phyloP scores from a whole-genome alignment of 1,140 invertebrate genomes.

The Drosophila leontia region DNA sequence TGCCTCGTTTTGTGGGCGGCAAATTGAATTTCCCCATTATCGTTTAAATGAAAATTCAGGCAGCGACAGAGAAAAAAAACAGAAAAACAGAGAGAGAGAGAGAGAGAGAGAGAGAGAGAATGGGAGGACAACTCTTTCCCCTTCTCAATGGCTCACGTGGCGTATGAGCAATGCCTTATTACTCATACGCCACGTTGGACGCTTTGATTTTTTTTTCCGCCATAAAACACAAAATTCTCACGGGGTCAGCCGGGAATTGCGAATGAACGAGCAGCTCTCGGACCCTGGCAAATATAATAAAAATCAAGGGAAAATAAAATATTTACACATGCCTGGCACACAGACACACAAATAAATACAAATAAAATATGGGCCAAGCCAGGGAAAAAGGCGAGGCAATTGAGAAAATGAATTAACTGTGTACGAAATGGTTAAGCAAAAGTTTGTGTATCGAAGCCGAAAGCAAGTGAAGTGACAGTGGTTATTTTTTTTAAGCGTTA shows the following conservation, averaged over 20 bases:
- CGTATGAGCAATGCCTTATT: conserved; percentile 39
- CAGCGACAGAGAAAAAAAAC: not conserved
- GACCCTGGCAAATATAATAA: conserved; percentile 71
- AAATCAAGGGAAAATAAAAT: conserved; percentile 82
- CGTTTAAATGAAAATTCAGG: conserved; percentile 72
- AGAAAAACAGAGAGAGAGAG: not conserved
- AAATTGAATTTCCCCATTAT: conserved; percentile 75
- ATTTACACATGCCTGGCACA: conserved; percentile 74
- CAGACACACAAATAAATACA: conserved; percentile 75
- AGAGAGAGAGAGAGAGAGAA: conserved; percentile 6
- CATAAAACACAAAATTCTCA: conserved; percentile 50
- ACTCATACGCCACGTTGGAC: conserved; percentile 63
- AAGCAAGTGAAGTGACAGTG: not conserved
- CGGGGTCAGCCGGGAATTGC: conserved; percentile 47
- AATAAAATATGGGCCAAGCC: conserved; percentile 70
- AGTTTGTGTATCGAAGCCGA: conserved; percentile 46
- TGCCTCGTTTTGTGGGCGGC: conserved; percentile 44
- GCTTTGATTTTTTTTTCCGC: conserved; percentile 62
- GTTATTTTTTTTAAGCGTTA: not conserved
- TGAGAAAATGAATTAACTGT: conserved; percentile 83
- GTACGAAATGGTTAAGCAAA: conserved; percentile 78
- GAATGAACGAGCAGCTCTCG: conserved; percentile 26
- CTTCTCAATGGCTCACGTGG: conserved; percentile 3
- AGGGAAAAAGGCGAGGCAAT: conserved; percentile 55
- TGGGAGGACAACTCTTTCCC: conserved; percentile 28